Percentiles rank a stretch among this genome's conserved stretches.
Evolutionary conservation across 2,797 vertebrate species (phyloP).

Genomic region (Helicolenus hilgendorfi): DNA sequence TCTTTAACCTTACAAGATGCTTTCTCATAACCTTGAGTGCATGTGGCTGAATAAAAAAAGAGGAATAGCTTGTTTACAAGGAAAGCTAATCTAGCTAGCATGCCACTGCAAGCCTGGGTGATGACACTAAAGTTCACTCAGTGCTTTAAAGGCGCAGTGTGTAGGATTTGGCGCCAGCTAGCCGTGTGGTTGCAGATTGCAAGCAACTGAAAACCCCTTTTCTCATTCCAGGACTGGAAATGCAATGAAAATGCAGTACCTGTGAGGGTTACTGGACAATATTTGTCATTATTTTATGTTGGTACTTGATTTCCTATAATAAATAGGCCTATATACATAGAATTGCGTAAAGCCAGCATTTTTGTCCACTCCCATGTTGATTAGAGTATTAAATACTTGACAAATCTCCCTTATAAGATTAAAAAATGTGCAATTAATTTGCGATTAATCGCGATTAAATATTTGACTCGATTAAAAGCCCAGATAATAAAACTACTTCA

Average conservation of each 20-base stretch:
- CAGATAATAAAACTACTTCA: no score
- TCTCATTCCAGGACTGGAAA: neutral
- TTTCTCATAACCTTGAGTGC: neutral
- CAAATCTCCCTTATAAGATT: no score
- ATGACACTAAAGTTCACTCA: neutral
- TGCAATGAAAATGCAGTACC: no score
- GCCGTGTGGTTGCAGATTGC: neutral
- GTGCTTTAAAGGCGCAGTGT: neutral
- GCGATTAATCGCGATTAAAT: no score
- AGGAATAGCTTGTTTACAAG: neutral
- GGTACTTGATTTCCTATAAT: no score
- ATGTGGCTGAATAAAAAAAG: neutral
- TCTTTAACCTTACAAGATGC: neutral
- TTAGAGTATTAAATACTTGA: no score
- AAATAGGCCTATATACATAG: no score
- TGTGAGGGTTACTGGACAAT: no score
- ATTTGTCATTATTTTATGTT: no score
- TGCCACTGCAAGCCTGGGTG: neutral
- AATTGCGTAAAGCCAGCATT: no score
- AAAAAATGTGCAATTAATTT: no score
- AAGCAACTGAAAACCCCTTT: neutral
- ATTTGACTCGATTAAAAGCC: no score
- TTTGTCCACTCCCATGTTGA: neutral
- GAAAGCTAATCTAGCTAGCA: neutral
- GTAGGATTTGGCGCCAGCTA: neutral